Conservation (phyloP, 2,888 invertebrate species). For the Cremastinae sp. region DNA sequence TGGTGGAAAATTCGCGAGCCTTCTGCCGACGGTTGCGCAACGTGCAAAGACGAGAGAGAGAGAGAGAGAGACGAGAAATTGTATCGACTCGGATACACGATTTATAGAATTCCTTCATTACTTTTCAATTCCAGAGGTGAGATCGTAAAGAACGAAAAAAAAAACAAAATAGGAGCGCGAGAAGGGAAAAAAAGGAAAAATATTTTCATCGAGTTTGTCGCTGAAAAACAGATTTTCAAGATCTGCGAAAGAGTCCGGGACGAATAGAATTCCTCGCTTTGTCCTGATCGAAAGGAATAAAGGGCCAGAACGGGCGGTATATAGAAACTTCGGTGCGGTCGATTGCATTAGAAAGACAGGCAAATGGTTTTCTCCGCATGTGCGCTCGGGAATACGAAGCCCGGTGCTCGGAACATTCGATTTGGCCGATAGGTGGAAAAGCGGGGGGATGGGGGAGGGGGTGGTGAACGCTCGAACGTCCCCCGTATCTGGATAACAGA, state of each 20-base stretch:
- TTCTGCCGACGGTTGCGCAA: conserved; percentile 20
- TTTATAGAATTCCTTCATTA: conserved; percentile 62
- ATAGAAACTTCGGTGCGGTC: conserved; percentile 38
- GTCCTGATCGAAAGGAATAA: conserved; percentile 10
- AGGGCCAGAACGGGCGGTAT: conserved; percentile 1
- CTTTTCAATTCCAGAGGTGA: conserved; percentile 59
- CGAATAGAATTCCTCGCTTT: no score
- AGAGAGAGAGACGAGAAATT: conserved; percentile 4
- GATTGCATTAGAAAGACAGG: conserved; percentile 54
- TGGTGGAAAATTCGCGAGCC: conserved; percentile 37
- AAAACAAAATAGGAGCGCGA: conserved; percentile 11
- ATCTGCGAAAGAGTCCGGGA: not conserved
- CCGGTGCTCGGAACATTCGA: conserved; percentile 48
- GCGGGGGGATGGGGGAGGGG: not conserved
- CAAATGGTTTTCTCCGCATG: conserved; percentile 46
- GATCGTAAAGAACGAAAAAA: conserved; percentile 41
- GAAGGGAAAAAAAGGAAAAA: conserved; percentile 32
- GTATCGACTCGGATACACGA: not conserved
- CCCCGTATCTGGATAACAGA: conserved; percentile 18
- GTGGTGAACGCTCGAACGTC: not conserved
- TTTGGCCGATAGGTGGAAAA: conserved; percentile 35
- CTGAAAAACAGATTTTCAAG: not conserved
- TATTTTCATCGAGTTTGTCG: conserved; percentile 36
- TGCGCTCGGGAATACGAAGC: not conserved
- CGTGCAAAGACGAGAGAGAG: conserved; percentile 12